Evolutionary conservation across 1,140 invertebrate species (phyloP), one percentile per base, ranked within the genome.

Genomic region (Asobara japonica): DNA sequence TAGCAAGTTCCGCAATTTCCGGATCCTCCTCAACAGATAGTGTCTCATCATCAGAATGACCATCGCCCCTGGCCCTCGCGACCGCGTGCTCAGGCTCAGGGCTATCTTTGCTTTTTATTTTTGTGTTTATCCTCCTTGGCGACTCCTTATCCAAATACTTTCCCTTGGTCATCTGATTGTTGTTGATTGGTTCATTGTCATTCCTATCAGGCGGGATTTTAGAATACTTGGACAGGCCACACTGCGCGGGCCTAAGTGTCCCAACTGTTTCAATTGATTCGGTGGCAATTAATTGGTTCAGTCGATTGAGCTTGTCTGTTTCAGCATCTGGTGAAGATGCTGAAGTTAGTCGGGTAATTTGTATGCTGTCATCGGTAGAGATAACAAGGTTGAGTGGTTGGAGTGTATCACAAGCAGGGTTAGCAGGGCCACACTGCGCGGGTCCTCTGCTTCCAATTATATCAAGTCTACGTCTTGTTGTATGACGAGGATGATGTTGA

Each of bases 1-100:
- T 91, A 0, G 95, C 91, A 71, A 96, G 89, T 81, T 96, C 94
- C 65, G 90, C 92, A 0, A 91, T 89, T 84, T 96, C 94, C 1
- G 91, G 91, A 81, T 95, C 94, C 69, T 93, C 90, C 77, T 92
- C 89, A 77, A 88, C 81, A 56, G 79, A 82, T 2, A 71, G 70
- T 13, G 75, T 78, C 74, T 90, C 89, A 41, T 89, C 84, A 45
- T 89, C 85, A 1, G 87, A 89, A 77, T 86, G 85, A 0, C 89
- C 89, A 38, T 90, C 87, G 73, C 89, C 86, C 81, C 86, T 84
- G 78, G 88, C 79, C 88, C 88, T 89, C 79, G 83, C 82, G 88
- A 87, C 88, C 80, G 86, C 84, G 85, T 88, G 86, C 85, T 87
- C 83, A 69, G 84, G 78, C 81, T 83, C 82, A 69, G 78, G 78